Evolutionary conservation across 2,797 vertebrate genomes (phyloP).

Genomic region (Martes flavigula): DNA sequence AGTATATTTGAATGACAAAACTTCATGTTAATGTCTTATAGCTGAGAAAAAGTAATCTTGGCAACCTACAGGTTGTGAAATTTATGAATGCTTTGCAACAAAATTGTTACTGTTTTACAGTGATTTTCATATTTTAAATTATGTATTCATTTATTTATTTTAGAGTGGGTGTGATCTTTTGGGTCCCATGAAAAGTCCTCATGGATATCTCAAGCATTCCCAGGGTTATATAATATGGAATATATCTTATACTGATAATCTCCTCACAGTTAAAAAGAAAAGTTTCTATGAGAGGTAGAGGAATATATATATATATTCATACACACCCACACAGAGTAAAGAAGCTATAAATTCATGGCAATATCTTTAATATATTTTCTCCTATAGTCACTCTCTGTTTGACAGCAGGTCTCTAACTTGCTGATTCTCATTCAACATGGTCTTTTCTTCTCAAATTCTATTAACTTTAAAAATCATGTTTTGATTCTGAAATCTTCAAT

Average conservation of each 20-base stretch:
- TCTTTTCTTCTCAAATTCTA: neutral
- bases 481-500: constrained; percentile 49
- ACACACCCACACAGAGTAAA: neutral
- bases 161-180: neutral
- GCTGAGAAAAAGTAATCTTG: neutral
- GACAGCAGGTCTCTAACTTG: neutral
- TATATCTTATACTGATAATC: neutral
- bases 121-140: neutral
- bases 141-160: neutral
- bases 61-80: neutral
- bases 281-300: neutral
- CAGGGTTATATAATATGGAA: neutral
- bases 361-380: neutral
- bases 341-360: neutral
- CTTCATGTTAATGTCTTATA: neutral
- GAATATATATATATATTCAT: neutral
- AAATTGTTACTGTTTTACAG: neutral
- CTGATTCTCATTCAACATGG: neutral
- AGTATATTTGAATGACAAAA: neutral
- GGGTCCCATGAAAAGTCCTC: neutral
- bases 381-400: neutral
- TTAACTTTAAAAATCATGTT: constrained; percentile 15
- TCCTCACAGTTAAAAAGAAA: neutral
- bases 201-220: neutral
- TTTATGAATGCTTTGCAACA: neutral